A percentile compares a stretch with the other conserved stretches of the same genome.
Conservation (phyloP, 2,888 invertebrate species). For the Pandemis heparana region DNA sequence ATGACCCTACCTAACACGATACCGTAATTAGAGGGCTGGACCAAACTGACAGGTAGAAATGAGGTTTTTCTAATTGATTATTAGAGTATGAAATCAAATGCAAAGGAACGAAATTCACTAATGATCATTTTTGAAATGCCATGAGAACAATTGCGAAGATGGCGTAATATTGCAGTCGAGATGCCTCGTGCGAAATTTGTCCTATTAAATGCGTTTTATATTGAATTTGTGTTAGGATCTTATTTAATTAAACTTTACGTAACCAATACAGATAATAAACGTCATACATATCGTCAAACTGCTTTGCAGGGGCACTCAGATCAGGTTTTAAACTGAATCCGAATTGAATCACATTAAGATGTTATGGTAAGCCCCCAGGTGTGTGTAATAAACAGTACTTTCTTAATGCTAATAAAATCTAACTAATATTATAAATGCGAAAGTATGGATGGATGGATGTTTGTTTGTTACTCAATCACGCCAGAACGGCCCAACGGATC, state of each 20-base stretch:
- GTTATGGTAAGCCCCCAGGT: too few relatives aligned
- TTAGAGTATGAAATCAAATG: constrained; percentile 16
- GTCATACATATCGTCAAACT: not conserved
- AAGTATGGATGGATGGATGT: too few relatives aligned
- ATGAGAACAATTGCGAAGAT: constrained; percentile 21
- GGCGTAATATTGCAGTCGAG: not conserved
- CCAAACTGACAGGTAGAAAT: constrained; percentile 6
- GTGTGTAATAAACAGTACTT: too few relatives aligned
- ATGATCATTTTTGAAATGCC: constrained; percentile 29
- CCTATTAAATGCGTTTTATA: constrained; percentile 10
- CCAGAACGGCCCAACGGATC: too few relatives aligned
- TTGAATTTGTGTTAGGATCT: not conserved
- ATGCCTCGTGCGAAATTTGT: constrained; percentile 14
- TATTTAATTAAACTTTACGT: not conserved
- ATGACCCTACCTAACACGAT: not conserved
- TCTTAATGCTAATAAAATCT: too few relatives aligned
- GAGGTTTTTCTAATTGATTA: constrained; percentile 21
- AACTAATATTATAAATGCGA: too few relatives aligned
- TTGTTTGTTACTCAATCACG: too few relatives aligned
- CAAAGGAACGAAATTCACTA: constrained; percentile 16
- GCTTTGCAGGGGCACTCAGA: too few relatives aligned
- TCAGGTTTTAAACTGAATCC: too few relatives aligned
- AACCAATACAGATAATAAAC: not conserved
- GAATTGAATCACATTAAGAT: too few relatives aligned
- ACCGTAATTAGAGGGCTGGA: constrained; percentile 10